Evolutionary conservation across 1,140 invertebrate genomes (phyloP), one percentile per base, ranked within the genome.

Genomic region (Ooceraea biroi): DNA sequence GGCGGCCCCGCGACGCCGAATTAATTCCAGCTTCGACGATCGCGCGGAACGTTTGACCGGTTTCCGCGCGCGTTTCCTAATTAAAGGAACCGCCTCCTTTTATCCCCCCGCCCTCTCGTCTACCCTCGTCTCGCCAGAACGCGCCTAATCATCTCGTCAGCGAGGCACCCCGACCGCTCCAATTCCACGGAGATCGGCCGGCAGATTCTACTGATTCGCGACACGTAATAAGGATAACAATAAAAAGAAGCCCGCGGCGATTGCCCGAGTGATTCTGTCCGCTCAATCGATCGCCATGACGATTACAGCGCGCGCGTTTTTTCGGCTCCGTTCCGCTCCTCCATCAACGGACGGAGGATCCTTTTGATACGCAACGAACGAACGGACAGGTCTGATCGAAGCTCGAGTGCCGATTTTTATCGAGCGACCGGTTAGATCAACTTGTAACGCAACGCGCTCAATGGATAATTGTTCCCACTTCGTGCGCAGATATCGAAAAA

Each of bases 61-160:
- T 58, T 57, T 11, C 11, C 27, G 58, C 22, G 36, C 27, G 48
- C 48, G 14, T 46, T 57, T 74, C 73, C 57, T 76, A 55, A 83
- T 83, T 85, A 85, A 76, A 83, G 50, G 36, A 50, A 25, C 63
- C 46, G 10, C 52, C 55, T 22, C 69, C 50, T 66, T n/a, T 44
- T 36, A 27, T 17, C 19, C 57, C 17, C 14, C 22, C 48, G 77
- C 71, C 30, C 30, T 30, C 12, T n/a, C 65, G 57, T 48, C 36
- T 36, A 36, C 36, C 36, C 36, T 7, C 2, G 7, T 36, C 7
- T 36, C 36, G 36, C 36, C 36, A 7, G 7, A 7, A 36, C 2
- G 63, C 46, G 30, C 84, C 82, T 76, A 84, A 88, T 87, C 76
- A 83, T 85, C 71, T 27, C 46, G 61, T 65, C 87, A 22, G 36